Conservation (phyloP, 2,113 vertebrate species). For the Bufo bufo region DNA sequence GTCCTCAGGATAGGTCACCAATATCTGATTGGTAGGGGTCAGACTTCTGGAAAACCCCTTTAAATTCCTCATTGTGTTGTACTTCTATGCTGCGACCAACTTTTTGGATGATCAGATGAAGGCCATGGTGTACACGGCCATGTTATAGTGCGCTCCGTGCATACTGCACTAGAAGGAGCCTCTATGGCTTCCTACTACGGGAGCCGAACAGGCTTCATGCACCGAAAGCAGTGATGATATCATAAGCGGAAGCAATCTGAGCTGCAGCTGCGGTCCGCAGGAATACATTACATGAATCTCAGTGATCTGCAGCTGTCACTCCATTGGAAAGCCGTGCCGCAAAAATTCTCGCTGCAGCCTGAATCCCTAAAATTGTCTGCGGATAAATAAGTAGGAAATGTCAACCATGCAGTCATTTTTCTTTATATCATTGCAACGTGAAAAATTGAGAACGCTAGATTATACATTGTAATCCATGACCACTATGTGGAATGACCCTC, state of each 20-base stretch:
- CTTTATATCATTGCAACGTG: too few species aligned
- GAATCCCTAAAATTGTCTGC: not conserved
- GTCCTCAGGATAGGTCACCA: too few species aligned
- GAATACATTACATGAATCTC: not conserved
- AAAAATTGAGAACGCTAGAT: too few species aligned
- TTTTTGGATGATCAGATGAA: too few species aligned
- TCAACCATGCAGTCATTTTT: too few species aligned
- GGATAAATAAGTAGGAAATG: too few species aligned
- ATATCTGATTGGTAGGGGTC: too few species aligned
- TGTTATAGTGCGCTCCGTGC: not conserved
- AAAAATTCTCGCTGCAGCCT: not conserved
- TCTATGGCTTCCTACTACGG: not conserved
- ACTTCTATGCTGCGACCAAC: too few species aligned
- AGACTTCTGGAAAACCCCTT: too few species aligned
- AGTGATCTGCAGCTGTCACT: not conserved
- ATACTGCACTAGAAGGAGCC: not conserved
- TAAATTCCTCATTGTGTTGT: too few species aligned
- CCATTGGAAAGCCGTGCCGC: not conserved
- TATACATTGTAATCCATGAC: not conserved
- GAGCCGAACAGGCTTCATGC: not conserved
- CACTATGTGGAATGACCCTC: not conserved
- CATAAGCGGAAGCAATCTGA: slow-evolving; percentile 4
- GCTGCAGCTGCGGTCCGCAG: not conserved
- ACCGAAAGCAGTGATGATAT: not conserved
- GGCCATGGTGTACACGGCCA: too few species aligned